Evolutionary conservation across 2,797 vertebrate genomes (phyloP).

Genomic region (Coregonus ussuriensis): DNA sequence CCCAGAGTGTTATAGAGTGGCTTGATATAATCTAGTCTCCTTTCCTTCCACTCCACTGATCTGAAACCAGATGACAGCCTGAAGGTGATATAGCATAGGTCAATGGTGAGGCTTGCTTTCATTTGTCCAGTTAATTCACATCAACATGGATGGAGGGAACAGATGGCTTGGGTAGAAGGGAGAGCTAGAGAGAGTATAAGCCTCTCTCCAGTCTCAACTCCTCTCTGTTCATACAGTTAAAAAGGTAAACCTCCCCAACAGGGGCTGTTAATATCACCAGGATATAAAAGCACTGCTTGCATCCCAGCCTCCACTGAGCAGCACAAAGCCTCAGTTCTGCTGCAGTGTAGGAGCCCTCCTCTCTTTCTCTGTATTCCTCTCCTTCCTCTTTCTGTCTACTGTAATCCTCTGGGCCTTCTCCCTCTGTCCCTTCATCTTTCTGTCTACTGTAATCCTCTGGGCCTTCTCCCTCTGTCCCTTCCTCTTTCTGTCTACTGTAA

Average conservation of each 20-base stretch:
- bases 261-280: conserved; percentile 23
- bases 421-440: too few species aligned
- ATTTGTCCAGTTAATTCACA: background rate
- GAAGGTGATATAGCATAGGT: background rate
- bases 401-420: background rate
- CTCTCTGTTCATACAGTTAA: background rate
- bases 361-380: background rate
- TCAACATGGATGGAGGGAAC: background rate
- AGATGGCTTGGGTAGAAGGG: background rate
- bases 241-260: conserved; percentile 37
- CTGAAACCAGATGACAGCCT: background rate
- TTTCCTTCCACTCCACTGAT: background rate
- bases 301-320: background rate
- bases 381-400: background rate
- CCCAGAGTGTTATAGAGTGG: background rate
- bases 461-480: too few species aligned
- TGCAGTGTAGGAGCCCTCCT: background rate
- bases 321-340: background rate
- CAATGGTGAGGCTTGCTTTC: background rate
- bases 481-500: too few species aligned
- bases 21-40: background rate
- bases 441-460: too few species aligned
- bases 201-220: background rate
- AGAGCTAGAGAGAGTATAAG: background rate
- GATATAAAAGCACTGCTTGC: conserved; percentile 22